These are phyloP conservation scores for Drosophila nigromelanica DNA, from an alignment of 1,140 invertebrate species.

Conservation along the genomic window DNA sequence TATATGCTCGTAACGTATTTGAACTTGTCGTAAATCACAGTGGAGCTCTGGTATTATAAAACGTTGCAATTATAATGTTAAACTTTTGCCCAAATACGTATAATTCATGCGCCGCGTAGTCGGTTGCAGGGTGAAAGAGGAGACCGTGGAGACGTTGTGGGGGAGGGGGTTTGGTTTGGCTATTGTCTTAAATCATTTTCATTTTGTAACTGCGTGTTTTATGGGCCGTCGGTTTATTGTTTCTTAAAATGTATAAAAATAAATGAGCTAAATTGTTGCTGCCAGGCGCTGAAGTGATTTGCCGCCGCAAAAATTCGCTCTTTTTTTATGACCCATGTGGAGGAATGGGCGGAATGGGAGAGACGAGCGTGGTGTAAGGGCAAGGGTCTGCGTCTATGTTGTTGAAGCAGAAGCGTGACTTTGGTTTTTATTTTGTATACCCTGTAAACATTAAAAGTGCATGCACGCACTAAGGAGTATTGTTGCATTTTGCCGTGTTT, in stretches of 20 bases:
- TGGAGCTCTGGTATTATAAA: conserved; percentile 42
- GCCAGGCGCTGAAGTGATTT: conserved; percentile 59
- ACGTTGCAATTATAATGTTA: conserved; percentile 57
- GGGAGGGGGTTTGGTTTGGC: conserved; percentile 9
- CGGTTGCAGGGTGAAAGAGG: not conserved
- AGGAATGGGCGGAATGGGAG: not conserved
- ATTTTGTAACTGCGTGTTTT: conserved; percentile 80
- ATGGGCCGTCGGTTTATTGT: conserved; percentile 81
- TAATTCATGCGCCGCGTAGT: conserved; percentile 36
- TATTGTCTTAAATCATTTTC: conserved; percentile 77
- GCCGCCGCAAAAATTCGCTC: conserved; percentile 43
- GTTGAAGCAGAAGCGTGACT: conserved; percentile 50
- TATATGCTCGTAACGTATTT: conserved; percentile 1
- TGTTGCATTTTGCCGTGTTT: too few relatives aligned
- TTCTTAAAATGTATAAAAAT: conserved; percentile 82
- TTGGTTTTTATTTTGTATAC: conserved; percentile 44
- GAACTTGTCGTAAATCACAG: conserved; percentile 29
- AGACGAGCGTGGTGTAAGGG: not conserved
- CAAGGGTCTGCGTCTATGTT: not conserved
- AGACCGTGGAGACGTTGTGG: not conserved
- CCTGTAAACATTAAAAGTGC: not conserved
- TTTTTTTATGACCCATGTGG: conserved; percentile 51
- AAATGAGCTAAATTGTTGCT: conserved; percentile 70
- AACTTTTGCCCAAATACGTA: conserved; percentile 47
- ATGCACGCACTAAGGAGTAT: not conserved